Evolutionary conservation across 1,140 invertebrate species (phyloP).

Genomic region (Oscheius sp.): DNA sequence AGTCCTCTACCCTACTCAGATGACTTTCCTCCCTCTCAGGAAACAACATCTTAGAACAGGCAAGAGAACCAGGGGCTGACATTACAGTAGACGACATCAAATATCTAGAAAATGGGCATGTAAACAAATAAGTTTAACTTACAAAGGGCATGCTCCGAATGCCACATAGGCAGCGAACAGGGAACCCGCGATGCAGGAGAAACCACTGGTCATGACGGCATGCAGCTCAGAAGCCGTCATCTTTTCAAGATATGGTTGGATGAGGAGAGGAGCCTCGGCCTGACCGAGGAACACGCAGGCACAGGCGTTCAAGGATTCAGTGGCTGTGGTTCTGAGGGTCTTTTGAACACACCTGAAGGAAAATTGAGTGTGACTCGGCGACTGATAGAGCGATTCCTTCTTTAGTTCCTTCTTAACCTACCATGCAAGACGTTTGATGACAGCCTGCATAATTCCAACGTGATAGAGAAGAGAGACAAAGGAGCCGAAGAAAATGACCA

Average conservation of each 20-base stretch:
- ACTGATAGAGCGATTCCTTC: constrained; percentile 49
- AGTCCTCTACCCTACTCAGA: constrained; percentile 63
- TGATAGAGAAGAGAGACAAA: constrained; percentile 79
- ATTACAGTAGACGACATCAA: constrained; percentile 55
- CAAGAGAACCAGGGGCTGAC: constrained; percentile 56
- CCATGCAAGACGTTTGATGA: constrained; percentile 80
- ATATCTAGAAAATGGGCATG: constrained; percentile 25
- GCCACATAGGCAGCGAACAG: constrained; percentile 86
- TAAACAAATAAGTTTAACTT: background rate
- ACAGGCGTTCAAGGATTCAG: constrained; percentile 84
- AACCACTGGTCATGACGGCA: constrained; percentile 86
- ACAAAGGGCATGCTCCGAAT: constrained; percentile 79
- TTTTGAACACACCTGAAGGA: constrained; percentile 29
- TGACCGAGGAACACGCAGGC: constrained; percentile 85
- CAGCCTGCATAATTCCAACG: constrained; percentile 78
- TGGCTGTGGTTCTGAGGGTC: constrained; percentile 79
- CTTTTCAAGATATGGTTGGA: constrained; percentile 77
- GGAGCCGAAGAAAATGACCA: constrained; percentile 58
- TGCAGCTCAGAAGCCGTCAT: constrained; percentile 87
- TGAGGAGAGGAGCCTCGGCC: constrained; percentile 83
- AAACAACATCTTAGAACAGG: constrained; percentile 54
- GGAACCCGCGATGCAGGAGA: constrained; percentile 88
- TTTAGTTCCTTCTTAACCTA: too few relatives aligned
- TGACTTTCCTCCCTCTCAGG: constrained; percentile 72
- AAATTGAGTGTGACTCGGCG: constrained; percentile 56